These are phyloP conservation scores for Campoplex nolae DNA, from an alignment of 2,888 invertebrate species.

Conservation along the genomic window DNA sequence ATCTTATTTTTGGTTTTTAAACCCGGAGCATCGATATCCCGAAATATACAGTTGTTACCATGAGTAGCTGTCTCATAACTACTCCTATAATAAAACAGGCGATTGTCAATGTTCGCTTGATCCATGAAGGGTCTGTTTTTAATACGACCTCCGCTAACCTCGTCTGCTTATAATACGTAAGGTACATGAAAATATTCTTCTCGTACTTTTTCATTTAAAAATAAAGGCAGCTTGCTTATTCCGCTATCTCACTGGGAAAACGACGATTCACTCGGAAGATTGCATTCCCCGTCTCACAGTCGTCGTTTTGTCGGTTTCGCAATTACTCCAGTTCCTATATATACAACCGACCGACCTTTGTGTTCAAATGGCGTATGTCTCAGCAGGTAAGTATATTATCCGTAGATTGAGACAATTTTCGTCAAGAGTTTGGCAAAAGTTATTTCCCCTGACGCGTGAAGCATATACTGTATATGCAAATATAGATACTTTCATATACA, in stretches of 20 bases:
- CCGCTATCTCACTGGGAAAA: slow-evolving; percentile 21
- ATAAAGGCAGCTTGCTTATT: slow-evolving; percentile 48
- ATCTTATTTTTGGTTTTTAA: background rate
- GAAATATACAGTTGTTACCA: background rate
- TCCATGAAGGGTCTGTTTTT: background rate
- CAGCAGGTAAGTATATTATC: background rate
- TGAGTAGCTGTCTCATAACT: background rate
- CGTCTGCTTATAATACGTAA: slow-evolving; percentile 1
- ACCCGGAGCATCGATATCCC: background rate
- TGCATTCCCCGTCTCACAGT: slow-evolving; percentile 55
- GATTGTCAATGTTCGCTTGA: background rate
- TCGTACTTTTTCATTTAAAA: slow-evolving; percentile 44
- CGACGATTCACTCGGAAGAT: slow-evolving; percentile 56
- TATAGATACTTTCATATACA: slow-evolving; percentile 12
- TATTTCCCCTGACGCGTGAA: slow-evolving; percentile 43
- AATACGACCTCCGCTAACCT: slow-evolving; percentile 1
- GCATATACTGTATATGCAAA: slow-evolving; percentile 9
- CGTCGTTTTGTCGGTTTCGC: slow-evolving; percentile 48
- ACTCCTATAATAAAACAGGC: background rate
- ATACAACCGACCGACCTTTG: slow-evolving; percentile 1
- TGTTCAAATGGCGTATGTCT: background rate
- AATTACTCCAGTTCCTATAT: slow-evolving; percentile 25
- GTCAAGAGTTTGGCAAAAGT: slow-evolving; percentile 41
- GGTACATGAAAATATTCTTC: slow-evolving; percentile 49
- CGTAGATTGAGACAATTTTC: slow-evolving; percentile 38